Percentiles rank a stretch among this genome's conserved stretches.
Conservation (phyloP, 2,797 vertebrate genomes). For the Phrynocephalus forsythii region DNA sequence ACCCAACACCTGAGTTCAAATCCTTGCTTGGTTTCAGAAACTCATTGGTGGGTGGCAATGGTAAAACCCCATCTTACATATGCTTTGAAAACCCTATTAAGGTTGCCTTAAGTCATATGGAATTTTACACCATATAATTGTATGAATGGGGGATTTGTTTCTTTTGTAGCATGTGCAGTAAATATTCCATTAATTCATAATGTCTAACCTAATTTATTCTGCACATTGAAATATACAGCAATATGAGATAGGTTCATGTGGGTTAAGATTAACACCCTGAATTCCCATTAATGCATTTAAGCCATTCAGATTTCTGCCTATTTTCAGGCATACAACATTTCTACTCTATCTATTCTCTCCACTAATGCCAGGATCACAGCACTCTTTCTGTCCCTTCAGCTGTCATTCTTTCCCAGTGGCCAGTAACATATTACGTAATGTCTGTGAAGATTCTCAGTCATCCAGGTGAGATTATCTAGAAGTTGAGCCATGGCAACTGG, state of each 20-base stretch:
- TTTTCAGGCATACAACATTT: not conserved
- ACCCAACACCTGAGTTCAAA: too few relatives aligned
- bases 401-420: not conserved
- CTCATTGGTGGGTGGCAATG: too few relatives aligned
- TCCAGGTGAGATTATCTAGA: too few relatives aligned
- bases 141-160: not conserved
- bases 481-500: too few relatives aligned
- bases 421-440: not conserved
- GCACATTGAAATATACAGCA: not conserved
- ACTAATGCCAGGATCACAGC: not conserved
- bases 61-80: too few relatives aligned
- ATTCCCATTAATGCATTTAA: not conserved
- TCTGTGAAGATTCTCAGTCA: too few relatives aligned
- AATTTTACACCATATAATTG: not conserved
- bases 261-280: not conserved
- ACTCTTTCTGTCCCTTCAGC: not conserved
- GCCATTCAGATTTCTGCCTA: not conserved
- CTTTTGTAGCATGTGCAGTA: not conserved
- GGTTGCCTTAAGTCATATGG: too few relatives aligned
- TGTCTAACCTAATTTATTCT: slow-evolving; percentile 5
- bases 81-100: too few relatives aligned
- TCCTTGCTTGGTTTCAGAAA: too few relatives aligned
- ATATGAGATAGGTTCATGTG: not conserved
- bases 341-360: not conserved
- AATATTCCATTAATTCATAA: not conserved